Percentiles rank a stretch among this genome's conserved stretches.
These are phyloP conservation scores for Scolopax rusticola DNA, from an alignment of 2,797 vertebrate species.

Conservation along the genomic window DNA sequence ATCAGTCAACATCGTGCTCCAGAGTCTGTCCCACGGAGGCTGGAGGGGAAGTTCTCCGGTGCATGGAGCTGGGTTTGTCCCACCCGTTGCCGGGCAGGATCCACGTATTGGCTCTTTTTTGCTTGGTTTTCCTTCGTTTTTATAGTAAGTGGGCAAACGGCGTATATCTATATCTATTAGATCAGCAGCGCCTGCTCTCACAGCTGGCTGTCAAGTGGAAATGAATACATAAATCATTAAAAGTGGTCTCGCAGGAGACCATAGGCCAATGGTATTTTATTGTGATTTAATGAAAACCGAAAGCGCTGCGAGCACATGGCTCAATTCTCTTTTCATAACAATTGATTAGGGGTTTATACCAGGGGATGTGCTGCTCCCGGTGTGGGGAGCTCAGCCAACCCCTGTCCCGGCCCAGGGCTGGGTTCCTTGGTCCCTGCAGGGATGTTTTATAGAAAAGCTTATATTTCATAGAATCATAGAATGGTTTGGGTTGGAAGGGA, in stretches of 20 bases:
- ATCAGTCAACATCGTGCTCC: slow-evolving; percentile 17
- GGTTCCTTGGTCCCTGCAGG: not conserved
- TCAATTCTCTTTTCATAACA: slow-evolving; percentile 51
- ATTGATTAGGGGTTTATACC: slow-evolving; percentile 41
- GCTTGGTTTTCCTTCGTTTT: slow-evolving; percentile 17
- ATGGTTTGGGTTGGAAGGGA: not conserved
- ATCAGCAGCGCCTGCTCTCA: slow-evolving; percentile 40
- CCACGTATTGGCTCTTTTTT: slow-evolving; percentile 29
- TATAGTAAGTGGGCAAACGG: slow-evolving; percentile 27
- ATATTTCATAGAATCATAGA: not conserved
- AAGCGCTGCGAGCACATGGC: not conserved
- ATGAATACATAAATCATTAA: slow-evolving; percentile 70
- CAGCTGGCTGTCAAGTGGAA: slow-evolving; percentile 76
- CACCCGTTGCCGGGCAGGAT: slow-evolving; percentile 34
- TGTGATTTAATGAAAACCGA: slow-evolving; percentile 68
- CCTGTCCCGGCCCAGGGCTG: accelerated
- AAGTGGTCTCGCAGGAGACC: slow-evolving; percentile 70
- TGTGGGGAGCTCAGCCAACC: not conserved
- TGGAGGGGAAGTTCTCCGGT: slow-evolving; percentile 31
- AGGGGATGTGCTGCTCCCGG: not conserved
- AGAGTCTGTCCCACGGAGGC: slow-evolving; percentile 31
- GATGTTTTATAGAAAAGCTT: not conserved
- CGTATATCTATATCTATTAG: slow-evolving; percentile 46
- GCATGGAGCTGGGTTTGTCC: slow-evolving; percentile 61
- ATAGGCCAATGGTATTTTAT: slow-evolving; percentile 66